Percentiles rank a stretch among this genome's conserved stretches.
Evolutionary conservation across 2,888 invertebrate genomes (phyloP).

Genomic region (Drosophila niveifrons): DNA sequence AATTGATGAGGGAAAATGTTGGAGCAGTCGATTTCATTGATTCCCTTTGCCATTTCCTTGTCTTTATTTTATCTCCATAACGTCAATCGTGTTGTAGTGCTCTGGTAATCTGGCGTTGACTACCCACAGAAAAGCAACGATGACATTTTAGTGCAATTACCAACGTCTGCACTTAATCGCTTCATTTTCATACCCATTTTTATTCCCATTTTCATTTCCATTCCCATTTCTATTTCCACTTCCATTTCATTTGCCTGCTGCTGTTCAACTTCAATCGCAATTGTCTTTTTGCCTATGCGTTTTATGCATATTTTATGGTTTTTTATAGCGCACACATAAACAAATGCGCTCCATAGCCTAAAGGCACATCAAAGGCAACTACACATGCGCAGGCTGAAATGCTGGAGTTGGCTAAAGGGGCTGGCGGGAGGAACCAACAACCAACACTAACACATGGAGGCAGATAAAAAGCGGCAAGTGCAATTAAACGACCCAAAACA

Average conservation of each 20-base stretch:
- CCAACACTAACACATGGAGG: constrained; percentile 19
- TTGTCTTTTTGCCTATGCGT: constrained; percentile 69
- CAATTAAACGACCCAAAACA: constrained; percentile 69
- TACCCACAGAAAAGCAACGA: constrained; percentile 14
- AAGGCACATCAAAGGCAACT: constrained; percentile 58
- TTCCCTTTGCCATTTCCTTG: neutral
- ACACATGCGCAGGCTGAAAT: constrained; percentile 52
- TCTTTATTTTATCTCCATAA: neutral
- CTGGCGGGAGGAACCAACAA: constrained; percentile 6
- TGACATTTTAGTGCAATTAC: constrained; percentile 34
- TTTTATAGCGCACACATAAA: constrained; percentile 74
- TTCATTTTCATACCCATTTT: constrained; percentile 38
- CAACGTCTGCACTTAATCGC: constrained; percentile 46
- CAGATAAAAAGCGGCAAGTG: constrained; percentile 70
- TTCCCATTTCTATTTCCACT: constrained; percentile 21
- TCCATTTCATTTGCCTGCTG: constrained; percentile 34
- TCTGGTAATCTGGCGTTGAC: neutral
- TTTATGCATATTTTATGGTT: constrained; percentile 79
- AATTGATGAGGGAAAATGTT: neutral
- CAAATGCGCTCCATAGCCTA: constrained; percentile 52
- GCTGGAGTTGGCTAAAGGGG: neutral
- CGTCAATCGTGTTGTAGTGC: neutral
- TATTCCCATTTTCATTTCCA: constrained; percentile 4
- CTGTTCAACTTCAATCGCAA: constrained; percentile 70
- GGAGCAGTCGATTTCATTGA: neutral